phyloP scores from a whole-genome alignment of 2,888 invertebrate genomes.

The Thyatira batis region DNA sequence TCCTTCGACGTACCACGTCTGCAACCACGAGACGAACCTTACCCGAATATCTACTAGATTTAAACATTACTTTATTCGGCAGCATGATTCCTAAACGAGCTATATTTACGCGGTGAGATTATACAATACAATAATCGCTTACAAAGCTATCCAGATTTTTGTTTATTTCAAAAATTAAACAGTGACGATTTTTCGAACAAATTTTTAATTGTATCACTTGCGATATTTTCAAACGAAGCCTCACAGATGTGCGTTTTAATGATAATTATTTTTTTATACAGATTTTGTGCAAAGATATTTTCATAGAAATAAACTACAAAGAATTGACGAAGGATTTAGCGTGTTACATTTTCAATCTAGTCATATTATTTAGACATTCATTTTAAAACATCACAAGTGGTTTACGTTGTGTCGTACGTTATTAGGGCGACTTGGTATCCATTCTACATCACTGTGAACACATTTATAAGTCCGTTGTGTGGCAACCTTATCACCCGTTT shows the following conservation, averaged over 20 bases:
- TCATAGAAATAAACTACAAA: slow-evolving; percentile 28
- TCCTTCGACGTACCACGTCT: too few species aligned
- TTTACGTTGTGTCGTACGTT: slow-evolving; percentile 19
- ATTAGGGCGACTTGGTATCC: slow-evolving; percentile 50
- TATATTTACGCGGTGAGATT: slow-evolving; percentile 68
- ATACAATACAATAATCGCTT: slow-evolving; percentile 51
- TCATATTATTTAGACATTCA: slow-evolving; percentile 32
- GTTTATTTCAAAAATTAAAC: slow-evolving; percentile 30
- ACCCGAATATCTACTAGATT: slow-evolving; percentile 53
- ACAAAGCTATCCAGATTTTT: slow-evolving; percentile 56
- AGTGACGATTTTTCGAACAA: slow-evolving; percentile 27
- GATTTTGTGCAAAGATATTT: slow-evolving; percentile 33
- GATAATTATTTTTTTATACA: slow-evolving; percentile 30
- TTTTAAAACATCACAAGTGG: slow-evolving; percentile 66
- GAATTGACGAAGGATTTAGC: slow-evolving; percentile 36
- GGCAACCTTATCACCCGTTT: slow-evolving; percentile 48
- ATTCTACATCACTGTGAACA: slow-evolving; percentile 70
- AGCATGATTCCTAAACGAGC: slow-evolving; percentile 62
- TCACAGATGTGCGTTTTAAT: slow-evolving; percentile 50
- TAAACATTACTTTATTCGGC: slow-evolving; percentile 47
- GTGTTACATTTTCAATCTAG: slow-evolving; percentile 31
- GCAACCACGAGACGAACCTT: slow-evolving; percentile 41
- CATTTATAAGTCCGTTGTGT: slow-evolving; percentile 61
- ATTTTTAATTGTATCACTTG: slow-evolving; percentile 35
- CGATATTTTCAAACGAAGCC: slow-evolving; percentile 61